Base-by-base conservation (phyloP, 2,113 vertebrate species). In the Canis aureus region DNA sequence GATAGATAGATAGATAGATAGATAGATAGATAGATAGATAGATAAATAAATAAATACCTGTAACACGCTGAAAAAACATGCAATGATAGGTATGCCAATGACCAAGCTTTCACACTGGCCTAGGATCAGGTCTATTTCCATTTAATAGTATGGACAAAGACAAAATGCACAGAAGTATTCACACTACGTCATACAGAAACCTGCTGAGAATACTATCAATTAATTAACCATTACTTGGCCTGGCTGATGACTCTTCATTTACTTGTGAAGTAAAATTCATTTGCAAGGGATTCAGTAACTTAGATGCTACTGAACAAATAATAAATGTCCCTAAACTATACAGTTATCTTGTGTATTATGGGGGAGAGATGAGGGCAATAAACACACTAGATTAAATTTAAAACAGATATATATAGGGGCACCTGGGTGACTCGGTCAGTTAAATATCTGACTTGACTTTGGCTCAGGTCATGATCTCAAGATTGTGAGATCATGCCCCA, bases 241-340 rank as follows among this genome's bases (percentile, higher is more conserved):
- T 53, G 74, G 67, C 66, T 93, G 19, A 62, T 8, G 38, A 89
- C 27, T 78, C 23, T 86, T 94, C 76, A 55, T 73, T 90, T 91
- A 94, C 80, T n/a, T 88, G 88, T 84, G 87, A 88, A 88, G 29
- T 29, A 78, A 83, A 87, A 78, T 62, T 53, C 22, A 79, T 69
- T 88, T 87, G 79, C 80, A 64, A 57, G 55, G 76, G 38, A 78
- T n/a, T 87, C n/a, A 15, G 6, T 57, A 92, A 93, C 59, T 86
- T 49, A 91, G 59, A 43, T 53, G 16, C 16, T 59, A 60, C 8
- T 49, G 20, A 88, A 76, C 59, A 95, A 62, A 69, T 25, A 23
- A 74, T 2, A 29, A 67, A 67, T 3, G 60, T 53, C 17, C 17
- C n/a, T 90, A 49, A 73, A 55, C n/a, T 60, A 57, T 73, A 57